Base-by-base conservation (phyloP, 2,888 invertebrate genomes). In the Phaonia tiefii region DNA sequence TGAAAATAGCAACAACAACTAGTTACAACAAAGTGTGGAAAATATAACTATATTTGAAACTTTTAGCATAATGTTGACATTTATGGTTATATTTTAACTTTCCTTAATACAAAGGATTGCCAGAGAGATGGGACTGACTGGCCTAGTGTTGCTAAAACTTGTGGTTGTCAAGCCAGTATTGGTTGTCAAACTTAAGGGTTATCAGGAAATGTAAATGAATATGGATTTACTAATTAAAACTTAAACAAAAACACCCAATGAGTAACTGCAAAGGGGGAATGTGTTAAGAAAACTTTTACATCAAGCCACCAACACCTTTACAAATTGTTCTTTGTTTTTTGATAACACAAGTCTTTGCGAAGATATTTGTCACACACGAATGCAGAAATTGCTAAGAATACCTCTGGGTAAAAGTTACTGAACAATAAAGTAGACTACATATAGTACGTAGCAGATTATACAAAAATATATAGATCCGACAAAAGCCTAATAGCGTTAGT, bases 21-120 rank as follows among this genome's bases (percentile, higher is more conserved):
- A 56, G 66, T 13, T 3, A 54, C 1, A 17, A 15, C n/a, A 54
- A 5, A 73, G 65, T 56, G 54, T 85, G 8, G 3, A 31, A 31
- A 31, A 86, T 86, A 87, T 85, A 86, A 87, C 86, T 88, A 86
- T 87, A 70, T 70, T 69, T 85, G 85, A 85, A 88, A 87, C 86
- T 88, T 87, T 86, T 84, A 82, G 79, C 78, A 80, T 85, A 85
- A 86, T 85, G 87, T 87, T 87, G 88, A 88, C 88, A 87, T 88
- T 88, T 88, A 88, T 88, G 87, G 87, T 87, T 88, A 66, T 70
- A n/a, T n/a, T 73, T 77, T 74, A 15, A 42, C 65, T 74, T 76
- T 73, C 20, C 42, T 58, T 49, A 58, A 75, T 58, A 49, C 75
- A 26, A 58, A 60, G 42, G 4, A 44, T 10, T n/a, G 4, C 2